These are phyloP conservation scores for Iselma pallidipennis DNA, from an alignment of 2,888 invertebrate genomes.

Conservation along the genomic window DNA sequence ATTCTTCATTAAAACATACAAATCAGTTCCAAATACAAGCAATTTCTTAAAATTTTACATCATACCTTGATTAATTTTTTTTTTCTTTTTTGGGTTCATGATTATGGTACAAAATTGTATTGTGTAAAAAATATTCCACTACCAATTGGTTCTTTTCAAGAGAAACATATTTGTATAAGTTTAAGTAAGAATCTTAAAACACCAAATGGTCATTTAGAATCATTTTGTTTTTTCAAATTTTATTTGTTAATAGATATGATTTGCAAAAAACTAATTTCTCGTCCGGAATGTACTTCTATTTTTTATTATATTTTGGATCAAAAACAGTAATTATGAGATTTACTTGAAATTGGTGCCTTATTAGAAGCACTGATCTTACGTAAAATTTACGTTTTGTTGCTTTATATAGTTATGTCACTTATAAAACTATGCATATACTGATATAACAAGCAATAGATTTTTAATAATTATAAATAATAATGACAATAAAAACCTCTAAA, in stretches of 20 bases:
- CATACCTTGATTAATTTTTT: too few relatives aligned
- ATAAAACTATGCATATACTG: slow-evolving; percentile 26
- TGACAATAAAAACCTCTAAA: slow-evolving; percentile 27
- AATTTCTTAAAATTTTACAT: too few relatives aligned
- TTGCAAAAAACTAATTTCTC: slow-evolving; percentile 22
- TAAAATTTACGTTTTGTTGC: slow-evolving; percentile 6
- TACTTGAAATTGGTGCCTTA: background rate
- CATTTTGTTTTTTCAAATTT: too few relatives aligned
- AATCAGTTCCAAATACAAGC: slow-evolving; percentile 18
- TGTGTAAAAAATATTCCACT: too few relatives aligned
- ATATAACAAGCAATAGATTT: slow-evolving; percentile 36
- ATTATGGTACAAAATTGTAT: too few relatives aligned
- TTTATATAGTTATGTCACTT: slow-evolving; percentile 8
- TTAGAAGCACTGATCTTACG: slow-evolving; percentile 3
- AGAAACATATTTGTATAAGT: too few relatives aligned
- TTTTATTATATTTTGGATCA: background rate
- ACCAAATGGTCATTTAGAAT: too few relatives aligned
- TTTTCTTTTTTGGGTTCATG: too few relatives aligned
- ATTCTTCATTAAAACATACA: slow-evolving; percentile 24
- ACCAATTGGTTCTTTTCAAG: too few relatives aligned
- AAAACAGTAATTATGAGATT: slow-evolving; percentile 19
- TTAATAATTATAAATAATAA: slow-evolving; percentile 14
- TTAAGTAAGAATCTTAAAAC: too few relatives aligned
- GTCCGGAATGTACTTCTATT: slow-evolving; percentile 29
- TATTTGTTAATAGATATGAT: slow-evolving; percentile 19